These are phyloP conservation scores for Lasioglossum albipes DNA, from an alignment of 1,140 invertebrate genomes.

Conservation along the genomic window DNA sequence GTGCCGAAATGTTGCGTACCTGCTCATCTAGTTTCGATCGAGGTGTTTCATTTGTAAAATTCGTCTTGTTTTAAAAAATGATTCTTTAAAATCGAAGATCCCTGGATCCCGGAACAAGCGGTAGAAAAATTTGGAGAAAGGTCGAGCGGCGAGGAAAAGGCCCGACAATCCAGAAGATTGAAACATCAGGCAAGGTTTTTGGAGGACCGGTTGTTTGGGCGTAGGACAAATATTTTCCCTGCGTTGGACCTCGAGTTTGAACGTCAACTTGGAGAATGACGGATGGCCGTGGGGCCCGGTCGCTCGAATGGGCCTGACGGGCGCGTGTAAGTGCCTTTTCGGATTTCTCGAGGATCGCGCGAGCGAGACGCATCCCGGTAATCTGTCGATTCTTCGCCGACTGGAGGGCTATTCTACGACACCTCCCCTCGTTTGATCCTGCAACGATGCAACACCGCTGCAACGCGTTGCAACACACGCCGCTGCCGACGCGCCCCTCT, in stretches of 20 bases:
- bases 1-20: too few relatives aligned
- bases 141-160: not conserved
- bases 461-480: too few relatives aligned
- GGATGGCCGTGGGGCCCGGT: conserved; percentile 33
- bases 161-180: not conserved
- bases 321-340: conserved; percentile 59
- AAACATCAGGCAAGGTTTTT: not conserved
- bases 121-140: not conserved
- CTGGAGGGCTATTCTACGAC: conserved; percentile 57
- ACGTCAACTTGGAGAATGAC: conserved; percentile 52
- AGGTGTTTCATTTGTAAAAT: too few relatives aligned
- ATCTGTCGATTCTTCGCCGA: conserved; percentile 69
- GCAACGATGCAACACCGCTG: too few relatives aligned
- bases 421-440: conserved; percentile 28
- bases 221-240: conserved; percentile 42
- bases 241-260: conserved; percentile 15
- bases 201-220: not conserved
- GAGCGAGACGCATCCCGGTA: conserved; percentile 53
- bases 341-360: conserved; percentile 48
- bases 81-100: too few relatives aligned
- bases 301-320: not conserved
- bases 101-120: too few relatives aligned
- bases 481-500: not conserved
- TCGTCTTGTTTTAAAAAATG: too few relatives aligned
- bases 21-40: too few relatives aligned